Base-by-base conservation (phyloP, 2,797 vertebrate genomes). In the Eleutherodactylus coqui region DNA sequence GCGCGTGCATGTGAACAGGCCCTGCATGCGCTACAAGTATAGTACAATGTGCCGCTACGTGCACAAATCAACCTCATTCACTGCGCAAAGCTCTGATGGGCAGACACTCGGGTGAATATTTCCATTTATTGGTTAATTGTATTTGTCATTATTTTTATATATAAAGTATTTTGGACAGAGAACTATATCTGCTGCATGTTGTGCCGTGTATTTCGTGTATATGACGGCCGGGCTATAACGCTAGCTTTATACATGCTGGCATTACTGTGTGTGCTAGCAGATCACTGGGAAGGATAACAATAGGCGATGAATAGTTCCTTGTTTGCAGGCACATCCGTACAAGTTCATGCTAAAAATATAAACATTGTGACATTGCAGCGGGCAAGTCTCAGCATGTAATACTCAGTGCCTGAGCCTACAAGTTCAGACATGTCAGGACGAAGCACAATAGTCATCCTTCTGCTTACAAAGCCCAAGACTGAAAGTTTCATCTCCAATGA, bases 341-440 rank as follows among this genome's bases (percentile, higher is more conserved):
- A 83, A 58, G 60, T 58, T 75, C 80, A 17, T 73, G 47, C 72
- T 82, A 58, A 82, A 69, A 49, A 32, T 29, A 58, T 79, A 67
- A 45, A 72, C 73, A 58, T 27, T 78, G 62, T 87, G 38, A 83
- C 29, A 60, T 34, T 85, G n/a, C 24, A 41, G 11, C 47, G 80
- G 75, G 29, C 85, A 87, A 78, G 85, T 87, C 85, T 60, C 72
- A 70, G 80, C 85, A 83, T 83, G 85, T 32, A 51, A n/a, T 9
- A 6, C 67, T 83, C 58, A 87, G 60, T 87, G 80, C 14, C 45
- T 32, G 47, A 82, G 64, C 34, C 13, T 47, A 24, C 85, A 87
- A 83, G 85, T 69, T 79, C 80, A 62, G 85, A 41, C 80, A 58
- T 87, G 85, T 83, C 49, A 49, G 47, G 21, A 41, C 38, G 3